Evolutionary conservation across 2,797 vertebrate genomes (phyloP).

Genomic region (Bradypodion pumilum): DNA sequence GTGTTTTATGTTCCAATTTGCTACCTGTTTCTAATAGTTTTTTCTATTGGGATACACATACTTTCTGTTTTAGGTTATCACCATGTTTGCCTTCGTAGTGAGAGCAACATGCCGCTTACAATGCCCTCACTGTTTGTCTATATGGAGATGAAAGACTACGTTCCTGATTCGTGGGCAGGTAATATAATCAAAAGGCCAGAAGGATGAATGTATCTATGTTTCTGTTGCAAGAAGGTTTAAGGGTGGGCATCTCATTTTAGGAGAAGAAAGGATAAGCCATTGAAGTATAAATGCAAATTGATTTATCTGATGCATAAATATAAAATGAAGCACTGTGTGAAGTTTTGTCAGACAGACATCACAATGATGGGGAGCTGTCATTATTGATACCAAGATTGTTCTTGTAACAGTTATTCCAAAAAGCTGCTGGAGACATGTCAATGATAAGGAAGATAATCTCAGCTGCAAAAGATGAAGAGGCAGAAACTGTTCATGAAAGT

Average conservation of each 20-base stretch:
- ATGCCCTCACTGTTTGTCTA: conserved; percentile 93
- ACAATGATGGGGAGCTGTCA: background rate
- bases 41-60: conserved; percentile 6
- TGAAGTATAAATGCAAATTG: background rate
- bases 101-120: conserved; percentile 93
- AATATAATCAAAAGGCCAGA: background rate
- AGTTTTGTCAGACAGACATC: background rate
- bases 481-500: too few species aligned
- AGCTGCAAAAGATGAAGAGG: too few species aligned
- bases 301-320: background rate
- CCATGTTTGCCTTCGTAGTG: conserved; percentile 90
- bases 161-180: conserved; percentile 96
- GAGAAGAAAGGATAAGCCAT: background rate
- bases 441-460: background rate
- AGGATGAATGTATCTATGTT: background rate
- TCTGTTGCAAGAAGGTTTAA: background rate
- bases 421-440: background rate
- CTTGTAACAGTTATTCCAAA: background rate
- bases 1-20: background rate
- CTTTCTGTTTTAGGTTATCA: conserved; percentile 86
- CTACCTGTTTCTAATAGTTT: background rate
- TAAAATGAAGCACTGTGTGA: background rate
- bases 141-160: conserved; percentile 96
- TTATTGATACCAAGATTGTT: background rate
- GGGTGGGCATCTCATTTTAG: background rate